These are phyloP conservation scores for Rhaphigaster nebulosa DNA, from an alignment of 2,888 invertebrate species.

Conservation along the genomic window DNA sequence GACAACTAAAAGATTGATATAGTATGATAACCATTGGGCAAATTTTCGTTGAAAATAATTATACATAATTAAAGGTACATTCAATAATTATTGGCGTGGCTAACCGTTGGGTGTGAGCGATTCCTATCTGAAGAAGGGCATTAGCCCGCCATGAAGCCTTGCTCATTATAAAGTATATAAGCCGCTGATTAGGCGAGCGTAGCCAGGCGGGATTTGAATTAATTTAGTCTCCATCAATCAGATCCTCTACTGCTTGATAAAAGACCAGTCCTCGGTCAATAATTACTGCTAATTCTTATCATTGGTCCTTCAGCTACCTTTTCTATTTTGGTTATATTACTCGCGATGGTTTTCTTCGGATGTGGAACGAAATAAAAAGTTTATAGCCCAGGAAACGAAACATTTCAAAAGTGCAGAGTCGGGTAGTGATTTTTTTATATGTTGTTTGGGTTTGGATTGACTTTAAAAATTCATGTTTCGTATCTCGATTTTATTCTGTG, in stretches of 20 bases:
- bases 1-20: no score
- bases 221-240: neutral
- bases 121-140: neutral
- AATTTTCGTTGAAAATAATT: no score
- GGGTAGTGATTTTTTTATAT: no score
- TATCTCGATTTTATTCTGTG: no score
- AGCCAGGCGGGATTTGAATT: neutral
- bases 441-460: no score
- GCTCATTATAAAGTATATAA: neutral
- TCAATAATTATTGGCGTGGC: neutral
- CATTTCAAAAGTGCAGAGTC: no score
- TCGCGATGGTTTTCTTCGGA: neutral
- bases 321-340: neutral
- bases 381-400: no score
- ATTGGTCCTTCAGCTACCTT: neutral
- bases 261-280: neutral
- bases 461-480: no score
- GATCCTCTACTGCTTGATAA: neutral
- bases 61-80: neutral
- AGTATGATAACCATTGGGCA: no score
- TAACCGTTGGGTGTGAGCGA: neutral
- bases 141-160: neutral
- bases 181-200: neutral
- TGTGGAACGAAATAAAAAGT: no score
- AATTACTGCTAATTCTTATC: conserved; percentile 14